These are phyloP conservation scores for Microplitis mediator DNA, from an alignment of 1,140 invertebrate species.

Conservation along the genomic window DNA sequence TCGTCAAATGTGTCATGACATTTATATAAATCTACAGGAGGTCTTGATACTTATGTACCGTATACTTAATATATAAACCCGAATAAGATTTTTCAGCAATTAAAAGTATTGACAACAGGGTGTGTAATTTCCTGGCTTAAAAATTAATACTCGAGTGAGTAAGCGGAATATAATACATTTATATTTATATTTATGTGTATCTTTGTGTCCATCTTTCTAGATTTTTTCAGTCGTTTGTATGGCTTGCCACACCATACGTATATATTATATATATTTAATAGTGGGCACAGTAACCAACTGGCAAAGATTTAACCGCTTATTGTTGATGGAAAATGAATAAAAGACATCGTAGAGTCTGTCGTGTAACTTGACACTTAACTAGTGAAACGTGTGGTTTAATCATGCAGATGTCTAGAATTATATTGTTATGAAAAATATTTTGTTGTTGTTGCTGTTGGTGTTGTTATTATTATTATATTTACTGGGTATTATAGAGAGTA, in stretches of 20 bases:
- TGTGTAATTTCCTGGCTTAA: background rate
- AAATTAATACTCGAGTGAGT: background rate
- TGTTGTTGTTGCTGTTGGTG: too few species aligned
- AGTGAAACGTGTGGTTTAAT: conserved; percentile 7
- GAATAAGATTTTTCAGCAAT: background rate
- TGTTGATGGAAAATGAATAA: background rate
- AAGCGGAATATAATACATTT: too few species aligned
- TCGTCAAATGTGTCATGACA: conserved; percentile 11
- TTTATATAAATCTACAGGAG: background rate
- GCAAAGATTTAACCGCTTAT: background rate
- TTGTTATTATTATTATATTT: background rate
- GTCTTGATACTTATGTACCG: background rate
- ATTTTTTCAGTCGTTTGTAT: too few species aligned
- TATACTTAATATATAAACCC: background rate
- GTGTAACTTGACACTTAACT: conserved; percentile 8
- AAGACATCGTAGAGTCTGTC: background rate
- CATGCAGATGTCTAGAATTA: conserved; percentile 7
- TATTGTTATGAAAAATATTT: background rate
- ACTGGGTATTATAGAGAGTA: background rate
- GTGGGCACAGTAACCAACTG: too few species aligned
- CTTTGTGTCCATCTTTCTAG: background rate
- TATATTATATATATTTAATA: too few species aligned
- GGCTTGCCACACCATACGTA: too few species aligned
- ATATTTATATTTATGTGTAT: background rate
- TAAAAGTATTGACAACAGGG: background rate